Evolutionary conservation across 2,797 vertebrate species (phyloP).

Genomic region (Gymnocypris eckloni): DNA sequence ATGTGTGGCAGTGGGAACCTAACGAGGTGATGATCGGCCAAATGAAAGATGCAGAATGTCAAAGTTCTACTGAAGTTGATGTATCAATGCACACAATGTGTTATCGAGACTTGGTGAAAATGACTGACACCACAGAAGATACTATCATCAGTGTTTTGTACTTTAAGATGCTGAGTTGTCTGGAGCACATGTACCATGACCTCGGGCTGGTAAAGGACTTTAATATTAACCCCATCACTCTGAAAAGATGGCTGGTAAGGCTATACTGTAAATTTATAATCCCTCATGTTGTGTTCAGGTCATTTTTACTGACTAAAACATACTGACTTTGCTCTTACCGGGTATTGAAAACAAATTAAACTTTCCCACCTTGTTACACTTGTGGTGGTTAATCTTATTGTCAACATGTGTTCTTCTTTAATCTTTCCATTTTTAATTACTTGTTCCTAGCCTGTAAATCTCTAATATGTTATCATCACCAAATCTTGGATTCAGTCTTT

Average conservation of each 20-base stretch:
- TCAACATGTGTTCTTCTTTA: too few species aligned
- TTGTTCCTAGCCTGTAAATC: background rate
- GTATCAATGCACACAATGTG: background rate
- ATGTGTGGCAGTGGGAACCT: conserved; percentile 95
- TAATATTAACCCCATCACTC: conserved; percentile 89
- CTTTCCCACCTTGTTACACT: too few species aligned
- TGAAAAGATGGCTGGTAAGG: conserved; percentile 94
- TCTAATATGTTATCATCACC: background rate
- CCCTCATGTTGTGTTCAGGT: background rate
- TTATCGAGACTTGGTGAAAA: background rate
- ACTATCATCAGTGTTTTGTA: conserved; percentile 28
- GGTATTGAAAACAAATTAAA: too few species aligned
- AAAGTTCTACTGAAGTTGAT: background rate
- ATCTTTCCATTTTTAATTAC: too few species aligned
- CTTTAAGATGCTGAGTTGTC: conserved; percentile 91
- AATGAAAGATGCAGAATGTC: background rate
- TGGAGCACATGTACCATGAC: conserved; percentile 96
- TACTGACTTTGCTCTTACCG: background rate
- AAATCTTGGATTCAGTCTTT: too few species aligned
- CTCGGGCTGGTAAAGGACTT: conserved; percentile 89
- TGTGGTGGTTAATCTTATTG: too few species aligned
- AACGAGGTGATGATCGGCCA: conserved; percentile 85
- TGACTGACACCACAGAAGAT: background rate
- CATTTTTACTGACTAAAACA: background rate
- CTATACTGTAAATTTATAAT: background rate